Percentiles rank a stretch among this genome's conserved stretches.
These are phyloP conservation scores for Escarpia spicata DNA, from an alignment of 2,888 invertebrate genomes.

Conservation along the genomic window DNA sequence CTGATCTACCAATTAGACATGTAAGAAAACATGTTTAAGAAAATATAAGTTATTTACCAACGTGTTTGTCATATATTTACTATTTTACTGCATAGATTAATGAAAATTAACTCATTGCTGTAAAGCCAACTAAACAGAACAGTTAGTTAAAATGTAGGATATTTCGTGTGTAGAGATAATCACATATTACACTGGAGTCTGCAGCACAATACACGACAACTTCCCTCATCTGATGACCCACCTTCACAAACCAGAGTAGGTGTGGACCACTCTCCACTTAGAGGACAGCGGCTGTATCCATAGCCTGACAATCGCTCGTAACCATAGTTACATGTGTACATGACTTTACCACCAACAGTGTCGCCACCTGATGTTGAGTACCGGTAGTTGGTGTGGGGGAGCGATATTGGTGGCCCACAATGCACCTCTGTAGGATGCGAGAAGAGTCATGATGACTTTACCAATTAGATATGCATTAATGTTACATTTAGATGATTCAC, in stretches of 20 bases:
- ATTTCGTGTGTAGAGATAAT: no score
- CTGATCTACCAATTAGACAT: no score
- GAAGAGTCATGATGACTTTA: neutral
- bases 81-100: no score
- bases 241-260: neutral
- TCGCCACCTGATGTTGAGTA: neutral
- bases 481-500: neutral
- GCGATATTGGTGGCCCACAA: neutral
- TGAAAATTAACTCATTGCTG: no score
- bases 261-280: neutral
- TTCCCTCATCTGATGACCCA: neutral
- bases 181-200: neutral
- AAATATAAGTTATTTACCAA: no score
- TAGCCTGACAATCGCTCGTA: neutral
- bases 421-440: neutral
- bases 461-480: neutral
- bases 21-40: no score
- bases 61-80: no score
- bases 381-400: neutral
- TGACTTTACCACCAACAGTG: neutral
- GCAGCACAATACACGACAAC: neutral
- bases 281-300: neutral
- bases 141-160: no score
- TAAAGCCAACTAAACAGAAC: no score
- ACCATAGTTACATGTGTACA: neutral